Conservation (phyloP, 2,113 vertebrate genomes). For the Nibea albiflora region DNA sequence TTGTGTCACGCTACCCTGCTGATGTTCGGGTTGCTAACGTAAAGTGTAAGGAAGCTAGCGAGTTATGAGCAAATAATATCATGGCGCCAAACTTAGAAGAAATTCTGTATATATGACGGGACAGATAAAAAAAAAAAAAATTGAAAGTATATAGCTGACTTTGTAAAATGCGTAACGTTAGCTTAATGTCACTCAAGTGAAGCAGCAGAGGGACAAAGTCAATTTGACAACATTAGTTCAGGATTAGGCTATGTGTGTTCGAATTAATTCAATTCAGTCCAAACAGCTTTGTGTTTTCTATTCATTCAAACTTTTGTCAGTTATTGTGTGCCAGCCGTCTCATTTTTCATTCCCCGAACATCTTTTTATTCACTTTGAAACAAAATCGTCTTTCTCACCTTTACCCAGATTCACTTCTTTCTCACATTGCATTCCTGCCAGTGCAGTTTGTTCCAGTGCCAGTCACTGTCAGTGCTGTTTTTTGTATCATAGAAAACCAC, state of each 20-base stretch:
- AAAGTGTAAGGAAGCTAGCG: not conserved
- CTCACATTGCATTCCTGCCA: constrained; percentile 21
- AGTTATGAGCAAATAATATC: not conserved
- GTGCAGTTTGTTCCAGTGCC: constrained; percentile 27
- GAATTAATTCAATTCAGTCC: not conserved
- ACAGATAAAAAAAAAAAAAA: not conserved
- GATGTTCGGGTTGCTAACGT: not conserved
- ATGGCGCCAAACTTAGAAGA: not conserved
- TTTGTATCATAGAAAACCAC: constrained; percentile 57
- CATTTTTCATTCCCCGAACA: constrained; percentile 5
- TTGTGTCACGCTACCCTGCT: not conserved
- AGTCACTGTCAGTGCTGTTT: constrained; percentile 51
- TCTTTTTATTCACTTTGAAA: constrained; percentile 32
- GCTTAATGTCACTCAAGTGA: not conserved
- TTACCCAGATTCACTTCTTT: constrained; percentile 4
- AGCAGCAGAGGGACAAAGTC: not conserved
- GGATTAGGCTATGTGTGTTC: not conserved
- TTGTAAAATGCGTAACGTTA: not conserved
- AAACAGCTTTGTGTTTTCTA: not conserved
- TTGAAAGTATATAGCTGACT: not conserved
- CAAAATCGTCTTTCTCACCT: constrained; percentile 27
- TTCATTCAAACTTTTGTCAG: not conserved
- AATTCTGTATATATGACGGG: not conserved
- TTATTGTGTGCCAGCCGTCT: not conserved
- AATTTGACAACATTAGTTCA: not conserved